Conservation (phyloP, 2,888 invertebrate genomes). For the Thera britannica region DNA sequence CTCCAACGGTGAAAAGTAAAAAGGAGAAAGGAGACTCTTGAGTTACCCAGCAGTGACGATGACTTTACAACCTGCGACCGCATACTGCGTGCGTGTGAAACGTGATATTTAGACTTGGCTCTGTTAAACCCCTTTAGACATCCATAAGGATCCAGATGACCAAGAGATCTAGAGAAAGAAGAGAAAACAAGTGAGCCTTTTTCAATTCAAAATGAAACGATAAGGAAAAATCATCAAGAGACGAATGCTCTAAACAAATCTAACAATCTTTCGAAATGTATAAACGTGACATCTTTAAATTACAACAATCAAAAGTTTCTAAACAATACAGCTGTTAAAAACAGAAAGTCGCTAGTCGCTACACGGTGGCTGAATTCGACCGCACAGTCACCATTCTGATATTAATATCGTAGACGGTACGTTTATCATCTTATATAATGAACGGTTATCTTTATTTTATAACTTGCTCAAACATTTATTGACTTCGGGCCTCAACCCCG, state of each 20-base stretch:
- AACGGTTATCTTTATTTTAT: conserved; percentile 9
- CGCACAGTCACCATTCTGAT: conserved; percentile 56
- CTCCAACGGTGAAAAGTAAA: too few species aligned
- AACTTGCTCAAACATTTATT: background rate
- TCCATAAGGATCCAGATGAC: too few species aligned
- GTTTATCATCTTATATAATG: conserved; percentile 42
- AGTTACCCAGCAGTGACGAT: too few species aligned
- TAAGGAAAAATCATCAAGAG: background rate
- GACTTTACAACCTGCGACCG: too few species aligned
- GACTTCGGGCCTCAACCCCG: too few species aligned
- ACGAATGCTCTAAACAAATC: background rate
- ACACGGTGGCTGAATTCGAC: conserved; percentile 31
- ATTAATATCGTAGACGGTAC: conserved; percentile 52
- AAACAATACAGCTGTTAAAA: conserved; percentile 9
- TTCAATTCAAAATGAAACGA: too few species aligned
- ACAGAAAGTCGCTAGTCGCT: conserved; percentile 21
- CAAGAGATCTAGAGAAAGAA: too few species aligned
- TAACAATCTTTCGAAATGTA: background rate
- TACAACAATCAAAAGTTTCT: conserved; percentile 4
- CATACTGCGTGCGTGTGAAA: too few species aligned
- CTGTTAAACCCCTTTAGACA: too few species aligned
- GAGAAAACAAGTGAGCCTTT: too few species aligned
- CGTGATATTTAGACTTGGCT: too few species aligned
- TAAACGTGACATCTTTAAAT: conserved; percentile 3
- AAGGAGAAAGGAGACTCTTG: too few species aligned